Evolutionary conservation across 2,113 vertebrate genomes (phyloP).

Genomic region (Monarcha castaneiventris): DNA sequence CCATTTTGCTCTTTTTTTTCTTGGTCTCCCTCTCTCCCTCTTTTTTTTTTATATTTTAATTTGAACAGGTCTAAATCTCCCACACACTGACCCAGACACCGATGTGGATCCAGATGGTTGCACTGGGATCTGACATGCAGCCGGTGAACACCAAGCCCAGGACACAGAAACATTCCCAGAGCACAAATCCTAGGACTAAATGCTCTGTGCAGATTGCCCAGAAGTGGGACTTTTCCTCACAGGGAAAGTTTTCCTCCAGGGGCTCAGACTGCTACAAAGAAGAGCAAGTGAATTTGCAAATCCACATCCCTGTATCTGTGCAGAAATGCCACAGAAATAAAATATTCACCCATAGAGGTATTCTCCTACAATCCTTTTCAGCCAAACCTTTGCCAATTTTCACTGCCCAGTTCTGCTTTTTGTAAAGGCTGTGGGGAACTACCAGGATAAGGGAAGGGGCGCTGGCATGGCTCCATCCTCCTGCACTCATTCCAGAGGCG

Average conservation of each 20-base stretch:
- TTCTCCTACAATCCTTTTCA: background rate
- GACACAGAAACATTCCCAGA: background rate
- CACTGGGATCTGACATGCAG: background rate
- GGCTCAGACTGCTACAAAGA: background rate
- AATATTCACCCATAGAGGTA: background rate
- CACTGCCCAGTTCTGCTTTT: background rate
- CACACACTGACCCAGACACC: fast-evolving
- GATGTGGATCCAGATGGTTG: fast-evolving
- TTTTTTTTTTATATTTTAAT: background rate
- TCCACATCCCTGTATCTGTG: fast-evolving
- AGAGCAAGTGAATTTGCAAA: background rate
- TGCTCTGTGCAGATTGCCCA: background rate
- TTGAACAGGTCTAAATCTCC: background rate
- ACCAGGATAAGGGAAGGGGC: background rate
- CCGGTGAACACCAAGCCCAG: fast-evolving
- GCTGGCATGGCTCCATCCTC: background rate
- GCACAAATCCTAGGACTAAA: background rate
- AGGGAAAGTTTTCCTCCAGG: background rate
- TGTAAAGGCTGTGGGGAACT: background rate
- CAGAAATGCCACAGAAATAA: background rate
- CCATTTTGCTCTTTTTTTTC: fast-evolving
- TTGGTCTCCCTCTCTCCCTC: background rate
- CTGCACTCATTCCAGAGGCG: fast-evolving
- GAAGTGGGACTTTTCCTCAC: background rate
- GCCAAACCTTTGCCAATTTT: background rate